phyloP scores from a whole-genome alignment of 2,113 vertebrate genomes.

The Crotophaga sulcirostris region DNA sequence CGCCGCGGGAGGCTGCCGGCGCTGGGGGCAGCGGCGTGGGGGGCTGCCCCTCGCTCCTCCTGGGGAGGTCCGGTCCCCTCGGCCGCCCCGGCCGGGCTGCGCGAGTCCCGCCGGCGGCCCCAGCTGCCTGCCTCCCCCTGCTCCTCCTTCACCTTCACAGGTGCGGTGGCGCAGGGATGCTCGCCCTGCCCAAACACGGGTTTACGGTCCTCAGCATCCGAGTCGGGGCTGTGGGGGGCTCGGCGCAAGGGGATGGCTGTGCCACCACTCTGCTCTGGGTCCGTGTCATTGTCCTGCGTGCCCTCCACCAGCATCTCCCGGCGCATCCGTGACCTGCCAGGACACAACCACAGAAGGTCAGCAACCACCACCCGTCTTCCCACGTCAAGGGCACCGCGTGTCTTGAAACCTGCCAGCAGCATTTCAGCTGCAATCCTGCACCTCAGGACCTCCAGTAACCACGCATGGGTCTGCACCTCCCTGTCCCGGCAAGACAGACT shows the following conservation, averaged over 20 bases:
- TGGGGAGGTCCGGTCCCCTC: conserved; percentile 63
- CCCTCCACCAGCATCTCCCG: conserved; percentile 95
- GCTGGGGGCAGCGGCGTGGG: conserved; percentile 1
- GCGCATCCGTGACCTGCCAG: conserved; percentile 93
- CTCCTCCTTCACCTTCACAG: conserved; percentile 85
- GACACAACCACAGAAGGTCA: background rate
- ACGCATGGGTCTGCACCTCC: fast-evolving
- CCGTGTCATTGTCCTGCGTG: conserved; percentile 88
- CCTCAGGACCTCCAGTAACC: background rate
- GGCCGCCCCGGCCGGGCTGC: background rate
- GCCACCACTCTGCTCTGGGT: conserved; percentile 79
- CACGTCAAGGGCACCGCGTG: fast-evolving
- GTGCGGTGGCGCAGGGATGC: conserved; percentile 29
- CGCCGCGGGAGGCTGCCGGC: conserved; percentile 66
- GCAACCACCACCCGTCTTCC: fast-evolving
- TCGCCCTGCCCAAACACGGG: conserved; percentile 39
- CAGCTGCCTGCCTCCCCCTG: conserved; percentile 62
- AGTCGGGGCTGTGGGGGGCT: conserved; percentile 78
- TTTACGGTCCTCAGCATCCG: conserved; percentile 85
- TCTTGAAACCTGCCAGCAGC: background rate
- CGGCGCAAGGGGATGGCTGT: conserved; percentile 28
- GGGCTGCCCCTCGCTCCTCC: conserved; percentile 68
- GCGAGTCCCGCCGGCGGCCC: conserved; percentile 24
- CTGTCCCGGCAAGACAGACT: fast-evolving
- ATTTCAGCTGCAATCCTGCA: background rate